Conservation (phyloP, 1,140 invertebrate genomes). For the Rhizoglyphus robini region DNA sequence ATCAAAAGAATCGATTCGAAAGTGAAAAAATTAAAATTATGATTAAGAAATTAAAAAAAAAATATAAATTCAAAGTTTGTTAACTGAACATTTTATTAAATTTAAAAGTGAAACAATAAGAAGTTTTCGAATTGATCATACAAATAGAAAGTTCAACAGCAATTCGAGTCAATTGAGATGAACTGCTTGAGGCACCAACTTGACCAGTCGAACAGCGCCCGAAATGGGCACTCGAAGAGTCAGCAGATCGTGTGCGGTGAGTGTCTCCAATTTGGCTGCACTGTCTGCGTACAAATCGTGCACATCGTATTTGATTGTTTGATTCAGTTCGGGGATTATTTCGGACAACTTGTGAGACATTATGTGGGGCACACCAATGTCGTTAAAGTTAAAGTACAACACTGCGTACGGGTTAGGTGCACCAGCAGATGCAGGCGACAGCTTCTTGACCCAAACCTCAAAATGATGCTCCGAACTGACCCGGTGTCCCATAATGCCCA, state of each 20-base stretch:
- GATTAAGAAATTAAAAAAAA: too few relatives aligned
- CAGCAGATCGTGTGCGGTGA: slow-evolving; percentile 69
- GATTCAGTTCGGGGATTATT: neutral
- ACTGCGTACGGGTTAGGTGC: neutral
- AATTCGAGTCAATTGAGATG: too few relatives aligned
- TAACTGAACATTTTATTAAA: too few relatives aligned
- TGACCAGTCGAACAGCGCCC: slow-evolving; percentile 37
- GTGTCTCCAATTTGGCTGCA: slow-evolving; percentile 57
- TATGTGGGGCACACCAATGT: neutral
- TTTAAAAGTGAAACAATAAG: too few relatives aligned
- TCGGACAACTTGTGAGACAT: slow-evolving; percentile 5
- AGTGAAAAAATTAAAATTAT: too few relatives aligned
- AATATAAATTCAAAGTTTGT: too few relatives aligned
- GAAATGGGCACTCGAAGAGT: slow-evolving; percentile 87
- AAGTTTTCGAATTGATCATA: too few relatives aligned
- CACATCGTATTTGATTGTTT: slow-evolving; percentile 48
- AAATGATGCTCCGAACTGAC: slow-evolving; percentile 37
- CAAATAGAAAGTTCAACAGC: too few relatives aligned
- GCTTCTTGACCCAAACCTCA: slow-evolving; percentile 2
- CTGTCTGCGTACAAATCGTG: slow-evolving; percentile 77
- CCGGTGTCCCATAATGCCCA: slow-evolving; percentile 35
- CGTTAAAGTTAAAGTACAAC: slow-evolving; percentile 7
- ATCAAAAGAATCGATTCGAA: too few relatives aligned
- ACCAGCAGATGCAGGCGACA: neutral
- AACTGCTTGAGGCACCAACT: slow-evolving; percentile 19